Conservation (phyloP, 2,888 invertebrate species). For the Lycophotia porphyrea region DNA sequence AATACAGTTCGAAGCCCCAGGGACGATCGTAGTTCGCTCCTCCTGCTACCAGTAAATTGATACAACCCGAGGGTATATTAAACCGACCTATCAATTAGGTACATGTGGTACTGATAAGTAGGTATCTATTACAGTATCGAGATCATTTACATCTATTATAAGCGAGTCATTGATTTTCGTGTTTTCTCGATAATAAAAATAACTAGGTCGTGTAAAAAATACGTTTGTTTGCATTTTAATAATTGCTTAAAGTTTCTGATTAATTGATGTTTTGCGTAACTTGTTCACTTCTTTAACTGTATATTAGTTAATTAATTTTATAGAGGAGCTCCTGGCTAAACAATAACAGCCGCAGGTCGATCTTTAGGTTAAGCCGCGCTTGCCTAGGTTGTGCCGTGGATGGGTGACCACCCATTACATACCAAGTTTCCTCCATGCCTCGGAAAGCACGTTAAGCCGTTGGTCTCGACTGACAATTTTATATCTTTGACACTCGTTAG, state of each 20-base stretch:
- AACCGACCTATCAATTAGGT: constrained; percentile 74
- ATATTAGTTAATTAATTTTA: background rate
- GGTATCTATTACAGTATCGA: constrained; percentile 29
- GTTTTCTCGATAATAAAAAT: background rate
- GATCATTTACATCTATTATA: constrained; percentile 20
- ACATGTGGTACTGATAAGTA: constrained; percentile 61
- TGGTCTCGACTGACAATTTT: background rate
- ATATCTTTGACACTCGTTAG: background rate
- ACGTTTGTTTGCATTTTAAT: background rate
- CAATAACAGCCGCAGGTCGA: background rate
- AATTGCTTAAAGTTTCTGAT: background rate
- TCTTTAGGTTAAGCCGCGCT: too few relatives aligned
- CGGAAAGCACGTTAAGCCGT: background rate
- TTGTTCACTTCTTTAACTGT: background rate
- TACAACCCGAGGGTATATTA: constrained; percentile 83
- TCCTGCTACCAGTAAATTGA: constrained; percentile 84
- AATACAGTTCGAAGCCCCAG: constrained; percentile 77
- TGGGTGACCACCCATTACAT: background rate
- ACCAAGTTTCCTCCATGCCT: background rate
- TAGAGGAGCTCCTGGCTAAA: background rate
- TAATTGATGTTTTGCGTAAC: background rate
- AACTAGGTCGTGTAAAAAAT: background rate
- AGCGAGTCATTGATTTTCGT: constrained; percentile 7
- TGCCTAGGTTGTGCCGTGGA: background rate
- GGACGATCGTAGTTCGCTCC: constrained; percentile 80